A percentile compares a stretch with the other conserved stretches of the same genome.
phyloP scores from a whole-genome alignment of 2,888 invertebrate genomes.

The Chalcosyrphus nemorum region DNA sequence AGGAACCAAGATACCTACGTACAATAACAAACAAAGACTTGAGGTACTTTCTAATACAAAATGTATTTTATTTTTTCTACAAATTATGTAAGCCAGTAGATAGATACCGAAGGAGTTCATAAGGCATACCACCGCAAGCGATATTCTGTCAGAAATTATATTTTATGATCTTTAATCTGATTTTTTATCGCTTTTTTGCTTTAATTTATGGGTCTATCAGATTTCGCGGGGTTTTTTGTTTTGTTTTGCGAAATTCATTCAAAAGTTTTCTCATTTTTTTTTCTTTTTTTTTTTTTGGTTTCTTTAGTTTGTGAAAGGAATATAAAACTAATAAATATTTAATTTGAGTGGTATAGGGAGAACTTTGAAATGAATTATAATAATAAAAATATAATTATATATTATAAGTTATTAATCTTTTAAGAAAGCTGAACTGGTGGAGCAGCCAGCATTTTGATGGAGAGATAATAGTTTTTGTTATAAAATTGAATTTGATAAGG shows the following conservation, averaged over 20 bases:
- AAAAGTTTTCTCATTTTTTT: conserved; percentile 9
- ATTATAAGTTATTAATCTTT: conserved; percentile 9
- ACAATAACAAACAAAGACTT: not conserved
- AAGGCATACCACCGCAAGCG: conserved; percentile 39
- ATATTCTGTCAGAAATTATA: conserved; percentile 39
- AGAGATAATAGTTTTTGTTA: not conserved
- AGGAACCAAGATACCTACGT: not conserved
- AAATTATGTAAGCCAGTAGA: conserved; percentile 23
- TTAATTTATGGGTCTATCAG: conserved; percentile 31
- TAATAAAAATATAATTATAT: too few species aligned
- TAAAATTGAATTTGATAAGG: too few species aligned
- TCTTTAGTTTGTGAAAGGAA: conserved; percentile 6
- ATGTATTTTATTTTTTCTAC: not conserved
- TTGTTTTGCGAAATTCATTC: conserved; percentile 37
- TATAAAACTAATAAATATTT: conserved; percentile 25
- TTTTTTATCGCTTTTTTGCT: conserved; percentile 12
- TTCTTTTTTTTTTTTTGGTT: not conserved
- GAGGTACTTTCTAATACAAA: conserved; percentile 21
- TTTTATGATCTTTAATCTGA: conserved; percentile 42
- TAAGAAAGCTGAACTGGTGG: not conserved
- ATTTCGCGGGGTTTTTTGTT: not conserved
- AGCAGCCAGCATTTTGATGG: not conserved
- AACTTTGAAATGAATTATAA: not conserved
- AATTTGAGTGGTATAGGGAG: not conserved
- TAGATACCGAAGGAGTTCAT: conserved; percentile 32